A percentile compares a stretch with the other conserved stretches of the same genome.
Evolutionary conservation across 2,888 invertebrate species (phyloP).

Genomic region (Tolmerus cingulatus): DNA sequence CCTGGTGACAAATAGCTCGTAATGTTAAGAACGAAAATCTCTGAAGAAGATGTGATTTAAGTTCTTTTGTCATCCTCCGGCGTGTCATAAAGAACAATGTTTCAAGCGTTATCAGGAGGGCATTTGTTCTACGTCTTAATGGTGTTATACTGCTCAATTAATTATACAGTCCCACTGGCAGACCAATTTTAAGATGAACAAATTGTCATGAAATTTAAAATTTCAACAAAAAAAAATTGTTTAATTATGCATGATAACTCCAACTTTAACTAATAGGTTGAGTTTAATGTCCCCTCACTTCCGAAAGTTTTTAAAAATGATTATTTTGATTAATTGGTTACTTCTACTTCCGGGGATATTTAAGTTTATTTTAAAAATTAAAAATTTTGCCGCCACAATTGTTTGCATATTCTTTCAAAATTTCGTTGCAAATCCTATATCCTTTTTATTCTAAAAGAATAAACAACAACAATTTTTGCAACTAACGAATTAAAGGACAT

Average conservation of each 20-base stretch:
- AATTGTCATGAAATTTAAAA: neutral
- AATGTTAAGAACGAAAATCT: slow-evolving; percentile 1
- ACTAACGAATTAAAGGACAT: too few species aligned
- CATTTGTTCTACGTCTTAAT: neutral
- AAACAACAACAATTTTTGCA: too few species aligned
- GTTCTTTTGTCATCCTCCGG: slow-evolving; percentile 11
- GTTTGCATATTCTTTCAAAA: too few species aligned
- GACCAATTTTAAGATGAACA: neutral
- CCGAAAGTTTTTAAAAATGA: too few species aligned
- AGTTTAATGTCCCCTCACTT: too few species aligned
- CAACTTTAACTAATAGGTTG: neutral
- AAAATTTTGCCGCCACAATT: too few species aligned
- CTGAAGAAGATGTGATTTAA: slow-evolving; percentile 21
- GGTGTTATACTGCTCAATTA: neutral
- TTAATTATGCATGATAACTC: neutral
- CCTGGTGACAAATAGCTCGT: slow-evolving; percentile 4
- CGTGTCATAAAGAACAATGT: slow-evolving; percentile 6
- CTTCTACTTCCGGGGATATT: too few species aligned
- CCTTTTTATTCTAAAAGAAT: too few species aligned
- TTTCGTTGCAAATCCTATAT: too few species aligned
- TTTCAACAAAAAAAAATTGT: neutral
- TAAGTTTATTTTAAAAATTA: too few species aligned
- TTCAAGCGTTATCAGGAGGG: neutral
- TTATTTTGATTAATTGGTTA: too few species aligned
- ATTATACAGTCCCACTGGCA: neutral